Base-by-base conservation (phyloP, 2,888 invertebrate genomes). In the Neuroscelio doddi region DNA sequence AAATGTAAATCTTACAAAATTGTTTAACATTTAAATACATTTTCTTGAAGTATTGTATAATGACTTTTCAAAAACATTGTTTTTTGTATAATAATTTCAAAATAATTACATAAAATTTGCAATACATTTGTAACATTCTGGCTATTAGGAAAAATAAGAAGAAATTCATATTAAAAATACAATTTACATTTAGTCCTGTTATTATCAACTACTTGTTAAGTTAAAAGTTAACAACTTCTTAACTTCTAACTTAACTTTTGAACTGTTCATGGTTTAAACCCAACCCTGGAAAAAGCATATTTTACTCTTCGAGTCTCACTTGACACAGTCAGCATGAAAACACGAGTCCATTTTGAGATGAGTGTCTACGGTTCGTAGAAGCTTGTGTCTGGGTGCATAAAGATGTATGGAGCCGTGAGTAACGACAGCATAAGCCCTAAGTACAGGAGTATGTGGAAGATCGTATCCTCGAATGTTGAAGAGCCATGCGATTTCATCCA, bases 401-500 rank as follows among this genome's bases (percentile, higher is more conserved):
- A 94, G 87, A 72, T 89, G 87, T 17, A 93, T 86, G 50, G 90
- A 88, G 2, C 87, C 85, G 64, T 87, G 85, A 55, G 90, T 91
- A 36, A 95, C 82, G 32, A 94, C 85, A 1, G 91, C 88, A 80
- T 94, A 95, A 32, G 93, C 90, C 77, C 91, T 90, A 5, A 95
- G 86, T 12, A 94, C 90, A 0, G 96, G 95, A 0, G 92, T 93
- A 80, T 90, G 91, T 0, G 92, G 92, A 66, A 94, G 87, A 85
- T 97, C 96, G 55, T 89, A 86, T 0, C 95, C 96, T n/a, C 96
- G 88, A 12, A 97, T 89, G 82, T 97, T 97, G 27, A 96, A 86
- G 26, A 96, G 85, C 92, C 96, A 96, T 0, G 95, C 94, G 38
- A 93, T 90, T 83, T 96, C 96, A 74, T 96, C 95, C 51, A 96